A percentile compares a stretch with the other conserved stretches of the same genome.
Conservation (phyloP, 2,113 vertebrate species). For the Okapia johnstoni region DNA sequence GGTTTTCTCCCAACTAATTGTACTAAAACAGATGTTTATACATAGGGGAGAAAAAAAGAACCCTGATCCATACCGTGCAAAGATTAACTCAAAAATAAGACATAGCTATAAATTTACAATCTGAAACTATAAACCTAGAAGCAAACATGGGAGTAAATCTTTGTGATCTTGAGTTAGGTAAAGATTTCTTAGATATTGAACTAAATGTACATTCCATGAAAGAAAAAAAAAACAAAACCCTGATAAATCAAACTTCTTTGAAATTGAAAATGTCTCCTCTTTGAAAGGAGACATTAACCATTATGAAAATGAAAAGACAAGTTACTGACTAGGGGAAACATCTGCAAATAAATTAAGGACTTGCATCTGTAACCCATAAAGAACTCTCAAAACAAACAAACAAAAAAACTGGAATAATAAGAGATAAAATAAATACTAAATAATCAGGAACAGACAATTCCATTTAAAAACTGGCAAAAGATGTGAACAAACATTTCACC, state of each 20-base stretch:
- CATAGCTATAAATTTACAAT: background rate
- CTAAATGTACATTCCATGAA: background rate
- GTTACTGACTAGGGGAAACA: background rate
- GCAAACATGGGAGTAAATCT: background rate
- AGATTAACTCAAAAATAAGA: background rate
- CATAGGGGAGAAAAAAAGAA: background rate
- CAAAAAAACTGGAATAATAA: background rate
- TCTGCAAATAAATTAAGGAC: background rate
- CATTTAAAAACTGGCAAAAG: background rate
- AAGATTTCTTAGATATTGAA: background rate
- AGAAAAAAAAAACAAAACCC: background rate
- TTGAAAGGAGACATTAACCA: background rate
- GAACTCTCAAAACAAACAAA: background rate
- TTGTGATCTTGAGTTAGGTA: background rate
- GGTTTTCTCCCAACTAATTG: background rate
- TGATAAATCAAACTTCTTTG: background rate
- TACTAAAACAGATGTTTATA: background rate
- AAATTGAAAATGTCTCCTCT: background rate
- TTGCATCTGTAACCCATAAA: background rate
- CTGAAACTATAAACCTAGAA: background rate
- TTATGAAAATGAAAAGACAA: background rate
- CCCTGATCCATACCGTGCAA: background rate
- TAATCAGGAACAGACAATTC: background rate
- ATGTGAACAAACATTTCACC: background rate
- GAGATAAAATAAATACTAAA: background rate